These are phyloP conservation scores for Fistularia tabacaria DNA, from an alignment of 2,797 vertebrate genomes.

Conservation along the genomic window DNA sequence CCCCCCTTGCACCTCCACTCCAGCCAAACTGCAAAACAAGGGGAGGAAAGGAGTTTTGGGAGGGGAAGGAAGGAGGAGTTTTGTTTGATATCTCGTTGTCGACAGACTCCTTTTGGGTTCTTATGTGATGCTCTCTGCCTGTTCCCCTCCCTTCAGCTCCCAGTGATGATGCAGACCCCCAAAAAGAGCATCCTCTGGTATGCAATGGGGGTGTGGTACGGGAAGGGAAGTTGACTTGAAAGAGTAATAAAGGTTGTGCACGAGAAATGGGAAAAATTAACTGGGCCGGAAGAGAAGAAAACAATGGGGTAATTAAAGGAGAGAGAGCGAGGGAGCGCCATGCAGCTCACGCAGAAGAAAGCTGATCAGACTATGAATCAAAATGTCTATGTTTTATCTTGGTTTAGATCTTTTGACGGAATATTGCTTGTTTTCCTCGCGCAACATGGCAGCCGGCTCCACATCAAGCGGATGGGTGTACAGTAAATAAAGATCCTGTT, in stretches of 20 bases:
- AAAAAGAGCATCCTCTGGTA: conserved; percentile 30
- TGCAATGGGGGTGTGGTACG: conserved; percentile 16
- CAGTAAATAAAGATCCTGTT: conserved; percentile 51
- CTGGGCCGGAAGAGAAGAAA: conserved; percentile 6
- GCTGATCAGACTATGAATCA: conserved; percentile 72
- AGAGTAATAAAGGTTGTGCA: conserved; percentile 3
- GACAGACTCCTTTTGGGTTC: conserved; percentile 50
- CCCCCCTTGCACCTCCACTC: conserved; percentile 6
- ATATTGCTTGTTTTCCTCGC: conserved; percentile 61
- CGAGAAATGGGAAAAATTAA: conserved; percentile 9
- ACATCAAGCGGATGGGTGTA: conserved; percentile 50
- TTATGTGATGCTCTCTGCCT: conserved; percentile 27
- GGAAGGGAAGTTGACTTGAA: conserved; percentile 25
- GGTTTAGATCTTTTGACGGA: conserved; percentile 66
- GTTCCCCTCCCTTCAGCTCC: conserved; percentile 6
- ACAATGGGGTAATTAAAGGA: conserved; percentile 41
- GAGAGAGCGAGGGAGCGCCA: conserved; percentile 25
- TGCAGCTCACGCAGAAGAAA: conserved; percentile 43
- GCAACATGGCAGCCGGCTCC: conserved; percentile 57
- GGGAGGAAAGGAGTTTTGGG: conserved; percentile 11
- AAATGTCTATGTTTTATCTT: conserved; percentile 60
- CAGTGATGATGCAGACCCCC: conserved; percentile 30
- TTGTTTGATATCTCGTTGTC: conserved; percentile 42
- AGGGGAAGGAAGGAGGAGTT: conserved; percentile 6
- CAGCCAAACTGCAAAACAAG: conserved; percentile 27